Percentiles rank a stretch among this genome's conserved stretches.
phyloP scores from a whole-genome alignment of 1,140 invertebrate genomes.

The Drosophila pseudoananassae region DNA sequence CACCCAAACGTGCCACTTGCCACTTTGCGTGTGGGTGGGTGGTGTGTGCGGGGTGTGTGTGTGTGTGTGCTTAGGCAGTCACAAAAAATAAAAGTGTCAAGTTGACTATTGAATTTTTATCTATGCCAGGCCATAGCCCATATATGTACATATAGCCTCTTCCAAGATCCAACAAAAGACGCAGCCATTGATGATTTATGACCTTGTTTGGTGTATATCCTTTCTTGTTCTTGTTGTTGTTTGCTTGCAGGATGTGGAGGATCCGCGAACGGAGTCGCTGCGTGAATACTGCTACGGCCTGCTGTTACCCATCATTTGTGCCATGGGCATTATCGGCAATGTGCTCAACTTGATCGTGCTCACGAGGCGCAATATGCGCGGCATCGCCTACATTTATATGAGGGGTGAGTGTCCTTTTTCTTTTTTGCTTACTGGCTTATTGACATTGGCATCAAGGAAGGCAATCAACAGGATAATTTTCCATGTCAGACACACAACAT shows the following conservation, averaged over 20 bases:
- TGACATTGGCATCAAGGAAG: background rate
- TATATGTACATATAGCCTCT: background rate
- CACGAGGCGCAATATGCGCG: slow-evolving; percentile 89
- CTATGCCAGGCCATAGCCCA: slow-evolving; percentile 49
- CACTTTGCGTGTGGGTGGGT: slow-evolving; percentile 2
- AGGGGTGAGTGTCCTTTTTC: slow-evolving; percentile 86
- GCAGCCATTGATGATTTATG: slow-evolving; percentile 61
- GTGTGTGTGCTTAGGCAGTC: slow-evolving; percentile 62
- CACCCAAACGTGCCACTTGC: background rate
- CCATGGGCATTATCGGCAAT: slow-evolving; percentile 90
- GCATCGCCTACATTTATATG: slow-evolving; percentile 92
- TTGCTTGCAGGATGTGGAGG: slow-evolving; percentile 82
- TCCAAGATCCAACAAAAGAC: slow-evolving; percentile 17
- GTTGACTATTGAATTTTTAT: slow-evolving; percentile 82
- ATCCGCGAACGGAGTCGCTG: slow-evolving; percentile 86
- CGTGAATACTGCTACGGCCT: slow-evolving; percentile 89
- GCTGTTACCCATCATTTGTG: slow-evolving; percentile 88
- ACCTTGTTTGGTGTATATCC: slow-evolving; percentile 23
- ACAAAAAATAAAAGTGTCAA: slow-evolving; percentile 75
- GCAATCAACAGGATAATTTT: no score
- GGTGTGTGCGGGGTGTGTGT: slow-evolving; percentile 1
- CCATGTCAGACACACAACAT: no score
- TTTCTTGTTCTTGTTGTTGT: slow-evolving; percentile 10
- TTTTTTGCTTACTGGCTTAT: no score
- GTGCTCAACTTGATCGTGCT: slow-evolving; percentile 90